phyloP scores from a whole-genome alignment of 2,113 vertebrate species.

The Tyrannus savana region DNA sequence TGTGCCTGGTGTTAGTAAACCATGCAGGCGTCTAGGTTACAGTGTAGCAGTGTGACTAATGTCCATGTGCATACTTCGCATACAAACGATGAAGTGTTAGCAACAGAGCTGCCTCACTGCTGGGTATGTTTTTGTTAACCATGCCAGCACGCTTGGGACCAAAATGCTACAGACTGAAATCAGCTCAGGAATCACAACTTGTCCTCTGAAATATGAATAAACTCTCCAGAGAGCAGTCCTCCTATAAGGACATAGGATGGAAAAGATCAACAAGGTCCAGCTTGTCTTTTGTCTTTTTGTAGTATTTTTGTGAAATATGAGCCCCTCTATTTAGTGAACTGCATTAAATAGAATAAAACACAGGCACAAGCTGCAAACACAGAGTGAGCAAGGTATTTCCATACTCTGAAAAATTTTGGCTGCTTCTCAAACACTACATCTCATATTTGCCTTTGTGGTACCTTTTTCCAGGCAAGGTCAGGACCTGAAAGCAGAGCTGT shows the following conservation, averaged over 20 bases:
- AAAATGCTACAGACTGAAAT: neutral
- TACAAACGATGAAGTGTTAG: neutral
- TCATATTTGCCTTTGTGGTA: neutral
- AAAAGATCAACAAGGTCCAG: neutral
- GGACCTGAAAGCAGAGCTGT: neutral
- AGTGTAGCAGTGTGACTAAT: neutral
- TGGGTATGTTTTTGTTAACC: neutral
- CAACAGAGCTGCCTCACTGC: slow-evolving; percentile 7
- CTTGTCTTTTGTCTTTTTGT: neutral
- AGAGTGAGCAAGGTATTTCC: neutral
- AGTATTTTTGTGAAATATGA: neutral
- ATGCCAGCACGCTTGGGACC: neutral
- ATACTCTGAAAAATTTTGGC: neutral
- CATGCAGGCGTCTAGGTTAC: neutral
- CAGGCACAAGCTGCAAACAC: neutral
- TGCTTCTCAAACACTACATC: neutral
- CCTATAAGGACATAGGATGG: neutral
- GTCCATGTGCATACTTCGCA: neutral
- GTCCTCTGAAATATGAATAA: neutral
- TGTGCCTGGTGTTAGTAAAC: accelerated
- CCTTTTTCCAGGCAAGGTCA: slow-evolving; percentile 18
- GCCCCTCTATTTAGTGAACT: neutral
- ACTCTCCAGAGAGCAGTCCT: neutral
- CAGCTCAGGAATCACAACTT: neutral
- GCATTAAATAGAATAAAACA: neutral